phyloP scores from a whole-genome alignment of 2,888 invertebrate genomes.

The Morinoia aosen region DNA sequence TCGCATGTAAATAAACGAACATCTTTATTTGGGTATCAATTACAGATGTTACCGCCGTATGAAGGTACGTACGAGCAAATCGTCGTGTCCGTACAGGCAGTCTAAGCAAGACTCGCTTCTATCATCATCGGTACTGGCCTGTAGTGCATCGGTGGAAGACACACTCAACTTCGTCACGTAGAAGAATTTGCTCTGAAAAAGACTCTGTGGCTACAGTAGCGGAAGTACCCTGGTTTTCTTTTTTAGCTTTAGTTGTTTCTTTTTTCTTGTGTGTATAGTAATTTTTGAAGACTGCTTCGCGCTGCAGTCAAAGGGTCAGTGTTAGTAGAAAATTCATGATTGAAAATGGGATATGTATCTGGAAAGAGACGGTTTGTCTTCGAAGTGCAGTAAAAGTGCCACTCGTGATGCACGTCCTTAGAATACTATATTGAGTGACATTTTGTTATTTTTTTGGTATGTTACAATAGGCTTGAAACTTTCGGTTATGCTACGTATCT shows the following conservation, averaged over 20 bases:
- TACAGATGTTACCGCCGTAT: constrained; percentile 26
- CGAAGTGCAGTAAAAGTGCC: background rate
- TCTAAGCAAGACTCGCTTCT: background rate
- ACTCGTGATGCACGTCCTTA: background rate
- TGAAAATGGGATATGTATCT: background rate
- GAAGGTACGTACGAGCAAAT: background rate
- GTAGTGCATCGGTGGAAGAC: too few relatives aligned
- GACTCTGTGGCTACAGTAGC: constrained; percentile 6
- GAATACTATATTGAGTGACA: background rate
- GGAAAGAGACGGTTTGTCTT: background rate
- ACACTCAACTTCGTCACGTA: background rate
- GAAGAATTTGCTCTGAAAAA: background rate
- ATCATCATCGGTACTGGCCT: too few relatives aligned
- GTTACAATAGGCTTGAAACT: background rate
- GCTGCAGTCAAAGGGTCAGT: constrained; percentile 29
- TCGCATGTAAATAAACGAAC: constrained; percentile 11
- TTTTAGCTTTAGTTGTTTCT: constrained; percentile 33
- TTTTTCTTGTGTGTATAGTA: constrained; percentile 5
- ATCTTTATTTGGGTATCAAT: background rate
- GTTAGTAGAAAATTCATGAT: background rate
- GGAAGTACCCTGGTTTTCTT: constrained; percentile 43
- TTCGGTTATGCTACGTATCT: background rate
- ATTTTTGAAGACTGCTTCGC: background rate
- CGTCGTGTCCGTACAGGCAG: background rate
- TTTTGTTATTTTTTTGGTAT: constrained; percentile 22